Evolutionary conservation across 2,888 invertebrate genomes (phyloP).

Genomic region (Lycocerus yunnanus): DNA sequence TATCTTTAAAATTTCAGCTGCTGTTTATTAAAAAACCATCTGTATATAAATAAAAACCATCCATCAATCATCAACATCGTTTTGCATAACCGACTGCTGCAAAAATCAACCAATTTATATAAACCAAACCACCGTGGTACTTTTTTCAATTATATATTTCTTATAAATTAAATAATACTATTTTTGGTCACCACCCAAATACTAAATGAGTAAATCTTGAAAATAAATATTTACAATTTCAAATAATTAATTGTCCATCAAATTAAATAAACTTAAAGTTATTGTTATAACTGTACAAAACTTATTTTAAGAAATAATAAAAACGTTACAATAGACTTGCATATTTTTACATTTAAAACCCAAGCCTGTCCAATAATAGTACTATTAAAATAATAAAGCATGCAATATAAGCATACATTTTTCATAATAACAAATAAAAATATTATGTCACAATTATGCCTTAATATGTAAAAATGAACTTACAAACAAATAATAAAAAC

Average conservation of each 20-base stretch:
- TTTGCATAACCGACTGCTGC: constrained; percentile 27
- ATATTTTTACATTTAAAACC: background rate
- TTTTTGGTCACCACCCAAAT: background rate
- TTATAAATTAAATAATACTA: background rate
- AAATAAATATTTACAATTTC: background rate
- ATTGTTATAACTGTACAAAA: background rate
- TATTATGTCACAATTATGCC: no score
- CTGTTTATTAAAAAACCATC: constrained; percentile 13
- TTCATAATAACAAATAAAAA: background rate
- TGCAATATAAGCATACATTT: background rate
- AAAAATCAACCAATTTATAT: background rate
- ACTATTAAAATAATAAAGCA: background rate
- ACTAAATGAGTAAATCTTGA: background rate
- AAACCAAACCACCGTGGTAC: background rate
- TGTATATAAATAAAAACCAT: constrained; percentile 14
- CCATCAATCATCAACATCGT: constrained; percentile 20
- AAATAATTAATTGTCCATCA: background rate
- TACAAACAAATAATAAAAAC: background rate
- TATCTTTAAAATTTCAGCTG: constrained; percentile 23
- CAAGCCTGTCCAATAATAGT: background rate
- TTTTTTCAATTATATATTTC: background rate
- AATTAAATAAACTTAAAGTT: background rate
- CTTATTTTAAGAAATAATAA: background rate
- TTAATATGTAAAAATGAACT: no score
- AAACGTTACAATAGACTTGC: background rate